Evolutionary conservation across 2,888 invertebrate genomes (phyloP).

Genomic region (Lampropteryx suffumata): DNA sequence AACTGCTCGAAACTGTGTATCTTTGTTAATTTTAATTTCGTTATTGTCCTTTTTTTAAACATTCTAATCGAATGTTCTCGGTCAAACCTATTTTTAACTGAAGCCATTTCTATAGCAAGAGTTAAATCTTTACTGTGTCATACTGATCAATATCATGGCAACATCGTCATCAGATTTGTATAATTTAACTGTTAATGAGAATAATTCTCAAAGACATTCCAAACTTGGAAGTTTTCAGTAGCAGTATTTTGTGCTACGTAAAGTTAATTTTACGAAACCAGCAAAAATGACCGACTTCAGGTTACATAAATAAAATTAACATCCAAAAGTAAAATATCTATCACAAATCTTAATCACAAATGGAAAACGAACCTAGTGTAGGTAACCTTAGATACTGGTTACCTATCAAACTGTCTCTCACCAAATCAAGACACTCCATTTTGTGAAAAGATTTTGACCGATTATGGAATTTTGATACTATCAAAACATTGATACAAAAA

Average conservation of each 20-base stretch:
- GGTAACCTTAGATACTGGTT: slow-evolving; percentile 9
- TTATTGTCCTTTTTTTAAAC: no score
- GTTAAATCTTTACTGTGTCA: slow-evolving; percentile 7
- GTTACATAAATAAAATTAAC: slow-evolving; percentile 41
- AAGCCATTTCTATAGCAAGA: background rate
- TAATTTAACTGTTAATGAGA: no score
- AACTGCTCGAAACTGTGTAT: no score
- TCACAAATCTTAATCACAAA: slow-evolving; percentile 58
- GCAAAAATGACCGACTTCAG: background rate
- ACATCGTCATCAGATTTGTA: slow-evolving; percentile 56
- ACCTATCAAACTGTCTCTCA: background rate
- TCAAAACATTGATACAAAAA: no score
- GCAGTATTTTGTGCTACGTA: no score
- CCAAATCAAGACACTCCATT: background rate
- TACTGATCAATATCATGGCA: slow-evolving; percentile 77
- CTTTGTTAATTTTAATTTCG: no score
- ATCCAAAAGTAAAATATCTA: slow-evolving; percentile 70
- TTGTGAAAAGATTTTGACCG: no score
- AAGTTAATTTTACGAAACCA: background rate
- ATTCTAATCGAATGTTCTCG: no score
- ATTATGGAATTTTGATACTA: no score
- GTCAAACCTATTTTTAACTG: no score
- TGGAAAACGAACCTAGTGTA: slow-evolving; percentile 22
- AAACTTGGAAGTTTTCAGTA: no score
- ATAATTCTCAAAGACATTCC: no score